Conservation (phyloP, 2,797 vertebrate species). For the Acanthornis magna region DNA sequence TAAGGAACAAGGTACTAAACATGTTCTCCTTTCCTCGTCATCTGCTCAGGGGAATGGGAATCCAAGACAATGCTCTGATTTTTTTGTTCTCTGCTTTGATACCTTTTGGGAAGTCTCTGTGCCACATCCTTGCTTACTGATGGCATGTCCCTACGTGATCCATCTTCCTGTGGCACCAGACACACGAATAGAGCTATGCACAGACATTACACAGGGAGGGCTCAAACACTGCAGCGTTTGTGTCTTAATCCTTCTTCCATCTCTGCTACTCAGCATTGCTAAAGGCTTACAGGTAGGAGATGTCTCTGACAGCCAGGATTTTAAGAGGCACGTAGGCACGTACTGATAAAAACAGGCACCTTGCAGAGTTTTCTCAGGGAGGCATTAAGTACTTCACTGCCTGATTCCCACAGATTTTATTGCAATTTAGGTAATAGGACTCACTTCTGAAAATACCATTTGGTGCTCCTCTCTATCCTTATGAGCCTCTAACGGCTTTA, state of each 20-base stretch:
- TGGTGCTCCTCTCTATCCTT: neutral
- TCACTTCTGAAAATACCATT: constrained; percentile 6
- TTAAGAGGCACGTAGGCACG: neutral
- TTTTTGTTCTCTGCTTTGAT: neutral
- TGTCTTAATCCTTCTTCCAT: neutral
- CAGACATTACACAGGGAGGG: neutral
- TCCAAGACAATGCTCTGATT: neutral
- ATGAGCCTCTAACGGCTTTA: neutral
- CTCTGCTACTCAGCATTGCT: neutral
- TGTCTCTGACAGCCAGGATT: neutral
- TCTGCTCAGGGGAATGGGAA: neutral
- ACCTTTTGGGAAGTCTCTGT: neutral
- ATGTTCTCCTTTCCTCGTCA: neutral
- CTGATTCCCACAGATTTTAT: neutral
- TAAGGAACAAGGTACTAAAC: constrained; percentile 19
- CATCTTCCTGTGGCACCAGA: neutral
- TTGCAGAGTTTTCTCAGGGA: neutral
- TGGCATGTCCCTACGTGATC: rapidly evolving
- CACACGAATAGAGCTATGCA: neutral
- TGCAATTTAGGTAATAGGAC: neutral
- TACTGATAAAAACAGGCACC: neutral
- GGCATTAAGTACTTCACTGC: neutral
- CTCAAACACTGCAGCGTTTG: neutral
- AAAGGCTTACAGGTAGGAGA: neutral
- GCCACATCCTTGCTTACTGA: neutral